Evolutionary conservation across 2,797 vertebrate genomes (phyloP).

Genomic region (Varecia variegata): DNA sequence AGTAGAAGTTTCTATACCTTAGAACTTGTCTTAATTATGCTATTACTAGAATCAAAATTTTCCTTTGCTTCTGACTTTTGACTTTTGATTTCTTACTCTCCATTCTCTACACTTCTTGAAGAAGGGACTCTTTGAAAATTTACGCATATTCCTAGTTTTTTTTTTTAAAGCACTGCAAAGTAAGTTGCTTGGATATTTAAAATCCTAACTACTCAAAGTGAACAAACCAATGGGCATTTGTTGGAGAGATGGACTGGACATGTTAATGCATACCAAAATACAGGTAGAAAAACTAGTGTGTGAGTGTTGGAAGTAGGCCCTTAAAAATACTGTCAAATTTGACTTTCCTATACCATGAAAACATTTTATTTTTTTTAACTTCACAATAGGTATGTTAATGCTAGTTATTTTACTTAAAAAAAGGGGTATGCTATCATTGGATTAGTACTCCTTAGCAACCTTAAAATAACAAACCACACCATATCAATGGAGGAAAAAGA

Average conservation of each 20-base stretch:
- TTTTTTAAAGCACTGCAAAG: not conserved
- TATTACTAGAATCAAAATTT: not conserved
- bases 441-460: not conserved
- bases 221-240: not conserved
- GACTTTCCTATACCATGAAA: not conserved
- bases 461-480: not conserved
- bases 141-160: not conserved
- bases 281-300: not conserved
- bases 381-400: not conserved
- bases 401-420: not conserved
- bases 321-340: constrained; percentile 30
- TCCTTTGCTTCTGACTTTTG: not conserved
- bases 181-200: constrained; percentile 12
- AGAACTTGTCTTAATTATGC: not conserved
- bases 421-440: not conserved
- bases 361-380: not conserved
- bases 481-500: not conserved
- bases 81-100: not conserved
- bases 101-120: not conserved
- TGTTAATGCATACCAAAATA: not conserved
- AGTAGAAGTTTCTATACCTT: not conserved
- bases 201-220: not conserved
- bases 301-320: not conserved
- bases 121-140: not conserved
- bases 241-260: not conserved